Evolutionary conservation across 2,888 invertebrate genomes (phyloP), one percentile per base, ranked within the genome.

Genomic region (Scaeva pyrastri): DNA sequence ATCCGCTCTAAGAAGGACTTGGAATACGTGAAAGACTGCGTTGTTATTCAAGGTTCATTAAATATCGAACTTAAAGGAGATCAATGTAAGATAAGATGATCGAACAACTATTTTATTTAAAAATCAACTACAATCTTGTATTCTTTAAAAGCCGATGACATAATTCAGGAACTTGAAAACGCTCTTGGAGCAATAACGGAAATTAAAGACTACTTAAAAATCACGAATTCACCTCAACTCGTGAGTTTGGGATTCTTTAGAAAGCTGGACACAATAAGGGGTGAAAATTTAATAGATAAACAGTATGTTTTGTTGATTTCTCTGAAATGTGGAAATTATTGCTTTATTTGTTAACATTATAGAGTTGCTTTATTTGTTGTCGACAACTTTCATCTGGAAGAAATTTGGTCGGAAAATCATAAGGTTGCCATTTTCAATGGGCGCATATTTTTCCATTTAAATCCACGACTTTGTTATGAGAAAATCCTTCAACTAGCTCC

Each of bases 301-400:
- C 89, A 89, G 92, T 91, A 72, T 73, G 89, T 76, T 26, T 74
- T 1, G 11, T n/a, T 31, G 21, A 21, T 2, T 11, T 56, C 3
- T 58, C 2, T 19, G 11, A 48, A 45, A 73, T 26, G 1, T 7
- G n/a, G 8, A 14, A 26, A 11, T 21, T 43, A 5, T 16, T 16
- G 4, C 1, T 16, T 58, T 14, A 36, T 58, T 23, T 26, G 12
- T 31, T 31, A 31, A n/a, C 14, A 43, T 8, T 16, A 26, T 36
- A 93, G 93, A 85, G 93, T 94, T 62, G 93, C 94, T 0, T 89
- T 96, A 0, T 93, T 94, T 39, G 93, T 96, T 0, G 92, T 94
- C 43, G 95, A 96, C 89, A 96, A 96, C 91, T 93, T 93, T 76
- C 95, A 96, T 91, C 92, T 96, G 78, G 94, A 95, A 87, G 93